Conservation (phyloP, 2,888 invertebrate species). For the Mimumesa dahlbomi region DNA sequence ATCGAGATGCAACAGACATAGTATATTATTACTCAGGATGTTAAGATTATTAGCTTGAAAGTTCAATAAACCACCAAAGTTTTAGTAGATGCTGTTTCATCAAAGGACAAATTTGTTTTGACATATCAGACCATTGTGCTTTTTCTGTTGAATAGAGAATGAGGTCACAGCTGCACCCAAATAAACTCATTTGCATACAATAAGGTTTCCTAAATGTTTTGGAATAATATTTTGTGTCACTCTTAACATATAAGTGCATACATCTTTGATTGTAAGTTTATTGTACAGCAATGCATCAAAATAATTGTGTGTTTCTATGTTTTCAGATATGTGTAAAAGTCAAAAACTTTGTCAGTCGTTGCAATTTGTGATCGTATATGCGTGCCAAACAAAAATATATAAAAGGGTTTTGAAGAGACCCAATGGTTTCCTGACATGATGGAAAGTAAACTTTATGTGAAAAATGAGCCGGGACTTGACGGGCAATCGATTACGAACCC, state of each 20-base stretch:
- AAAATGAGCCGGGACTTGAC: conserved; percentile 85
- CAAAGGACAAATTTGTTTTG: conserved; percentile 24
- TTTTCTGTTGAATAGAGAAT: conserved; percentile 40
- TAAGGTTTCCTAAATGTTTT: conserved; percentile 30
- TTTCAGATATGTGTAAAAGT: conserved; percentile 63
- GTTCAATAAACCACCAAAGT: background rate
- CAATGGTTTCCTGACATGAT: conserved; percentile 80
- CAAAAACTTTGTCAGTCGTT: conserved; percentile 39
- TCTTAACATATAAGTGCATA: background rate
- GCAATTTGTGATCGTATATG: conserved; percentile 63
- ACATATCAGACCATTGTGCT: conserved; percentile 16
- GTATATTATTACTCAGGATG: no score
- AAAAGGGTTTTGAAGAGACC: conserved; percentile 64
- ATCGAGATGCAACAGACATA: no score
- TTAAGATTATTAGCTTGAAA: background rate
- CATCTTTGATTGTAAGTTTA: no score
- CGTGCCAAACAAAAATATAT: conserved; percentile 63
- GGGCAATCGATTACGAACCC: conserved; percentile 72
- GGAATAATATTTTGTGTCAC: conserved; percentile 5
- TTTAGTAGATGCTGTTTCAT: conserved; percentile 10
- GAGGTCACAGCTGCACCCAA: conserved; percentile 62
- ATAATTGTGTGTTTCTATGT: conserved; percentile 6
- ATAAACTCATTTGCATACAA: conserved; percentile 64
- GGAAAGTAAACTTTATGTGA: conserved; percentile 86
- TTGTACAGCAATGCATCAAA: no score